These are phyloP conservation scores for Pantala flavescens DNA, from an alignment of 1,140 invertebrate species.

Conservation along the genomic window DNA sequence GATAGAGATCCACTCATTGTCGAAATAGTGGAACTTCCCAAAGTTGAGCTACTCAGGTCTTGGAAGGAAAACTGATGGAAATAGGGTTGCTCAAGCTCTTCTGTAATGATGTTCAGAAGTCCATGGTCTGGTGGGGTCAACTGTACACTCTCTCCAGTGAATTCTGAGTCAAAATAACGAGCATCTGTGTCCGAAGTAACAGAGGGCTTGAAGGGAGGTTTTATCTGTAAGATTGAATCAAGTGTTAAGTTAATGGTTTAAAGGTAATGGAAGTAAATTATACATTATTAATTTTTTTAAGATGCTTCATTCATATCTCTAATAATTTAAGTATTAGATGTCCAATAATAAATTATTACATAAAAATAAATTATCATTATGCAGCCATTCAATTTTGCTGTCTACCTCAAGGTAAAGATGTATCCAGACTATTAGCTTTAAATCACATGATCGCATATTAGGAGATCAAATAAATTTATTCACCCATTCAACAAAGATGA, in stretches of 20 bases:
- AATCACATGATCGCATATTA: too few relatives aligned
- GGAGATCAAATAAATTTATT: too few relatives aligned
- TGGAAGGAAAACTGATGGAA: constrained; percentile 73
- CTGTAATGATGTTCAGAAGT: constrained; percentile 53
- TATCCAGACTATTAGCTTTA: too few relatives aligned
- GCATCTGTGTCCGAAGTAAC: constrained; percentile 95
- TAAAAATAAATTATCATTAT: too few relatives aligned
- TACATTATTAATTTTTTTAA: too few relatives aligned
- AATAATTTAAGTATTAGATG: too few relatives aligned
- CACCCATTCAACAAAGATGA: too few relatives aligned
- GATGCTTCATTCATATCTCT: too few relatives aligned
- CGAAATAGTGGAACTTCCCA: constrained; percentile 25
- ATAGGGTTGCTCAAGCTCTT: constrained; percentile 55
- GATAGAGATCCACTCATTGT: constrained; percentile 17
- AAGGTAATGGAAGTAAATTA: too few relatives aligned
- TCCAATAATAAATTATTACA: too few relatives aligned
- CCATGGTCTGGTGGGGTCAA: constrained; percentile 64
- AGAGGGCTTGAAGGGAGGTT: constrained; percentile 90
- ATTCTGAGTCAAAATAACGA: constrained; percentile 94
- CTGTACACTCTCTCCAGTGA: constrained; percentile 94
- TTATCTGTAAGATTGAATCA: constrained; percentile 43
- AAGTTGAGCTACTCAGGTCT: constrained; percentile 32
- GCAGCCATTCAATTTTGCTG: too few relatives aligned
- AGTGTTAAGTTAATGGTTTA: neutral
- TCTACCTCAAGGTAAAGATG: too few relatives aligned